A percentile compares a stretch with the other conserved stretches of the same genome.
Conservation (phyloP, 2,797 vertebrate species). For the Enteromius afrohamiltoni region DNA sequence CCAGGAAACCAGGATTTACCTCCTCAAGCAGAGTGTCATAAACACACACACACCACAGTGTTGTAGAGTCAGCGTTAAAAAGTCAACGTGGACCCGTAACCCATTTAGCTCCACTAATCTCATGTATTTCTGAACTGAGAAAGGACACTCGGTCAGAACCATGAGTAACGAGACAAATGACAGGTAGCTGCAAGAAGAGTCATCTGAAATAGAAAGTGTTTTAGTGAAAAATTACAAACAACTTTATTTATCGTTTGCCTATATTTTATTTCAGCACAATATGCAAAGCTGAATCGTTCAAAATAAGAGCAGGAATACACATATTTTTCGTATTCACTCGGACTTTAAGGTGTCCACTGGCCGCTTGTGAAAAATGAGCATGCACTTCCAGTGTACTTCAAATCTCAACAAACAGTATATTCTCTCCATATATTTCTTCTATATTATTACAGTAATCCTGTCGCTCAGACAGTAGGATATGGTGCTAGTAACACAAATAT, state of each 20-base stretch:
- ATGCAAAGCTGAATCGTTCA: background rate
- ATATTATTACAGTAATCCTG: background rate
- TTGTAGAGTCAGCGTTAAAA: conserved; percentile 43
- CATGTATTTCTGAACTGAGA: too few relatives aligned
- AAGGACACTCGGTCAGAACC: background rate
- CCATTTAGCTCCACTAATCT: background rate
- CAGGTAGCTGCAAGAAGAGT: background rate
- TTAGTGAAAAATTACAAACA: background rate
- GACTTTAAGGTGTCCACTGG: background rate
- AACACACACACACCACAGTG: conserved; percentile 35
- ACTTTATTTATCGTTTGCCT: too few relatives aligned
- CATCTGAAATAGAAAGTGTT: background rate
- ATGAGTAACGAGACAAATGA: background rate
- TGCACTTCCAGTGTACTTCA: background rate
- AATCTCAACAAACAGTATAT: background rate
- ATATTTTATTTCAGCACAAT: background rate
- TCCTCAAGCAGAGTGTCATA: conserved; percentile 54
- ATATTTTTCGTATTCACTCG: background rate
- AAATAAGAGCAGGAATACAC: background rate
- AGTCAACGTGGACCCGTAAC: conserved; percentile 54
- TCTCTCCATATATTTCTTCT: background rate
- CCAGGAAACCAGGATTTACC: conserved; percentile 67
- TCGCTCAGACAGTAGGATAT: background rate
- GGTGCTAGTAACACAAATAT: background rate
- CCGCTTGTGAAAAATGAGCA: background rate